These are phyloP conservation scores for Crepidodera aurea DNA, from an alignment of 2,888 invertebrate species.

Conservation along the genomic window DNA sequence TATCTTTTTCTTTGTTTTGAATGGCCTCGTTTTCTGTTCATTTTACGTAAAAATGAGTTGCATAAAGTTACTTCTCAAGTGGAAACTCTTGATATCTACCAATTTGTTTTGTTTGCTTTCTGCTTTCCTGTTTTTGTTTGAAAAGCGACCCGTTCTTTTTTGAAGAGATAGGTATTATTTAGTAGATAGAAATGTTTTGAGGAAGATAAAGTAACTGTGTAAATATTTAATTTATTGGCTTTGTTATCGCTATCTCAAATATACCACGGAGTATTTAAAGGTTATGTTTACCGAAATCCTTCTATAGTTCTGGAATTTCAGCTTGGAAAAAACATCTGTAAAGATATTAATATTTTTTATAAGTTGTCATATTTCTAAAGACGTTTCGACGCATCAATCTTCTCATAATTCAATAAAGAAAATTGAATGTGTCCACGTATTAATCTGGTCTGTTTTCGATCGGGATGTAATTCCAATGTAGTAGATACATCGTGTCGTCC, in stretches of 20 bases:
- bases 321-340: too few species aligned
- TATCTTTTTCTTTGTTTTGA: slow-evolving; percentile 8
- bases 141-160: neutral
- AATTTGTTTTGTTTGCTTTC: slow-evolving; percentile 18
- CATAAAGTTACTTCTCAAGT: slow-evolving; percentile 26
- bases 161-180: neutral
- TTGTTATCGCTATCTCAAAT: too few species aligned
- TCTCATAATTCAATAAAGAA: slow-evolving; percentile 12
- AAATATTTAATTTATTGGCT: too few species aligned
- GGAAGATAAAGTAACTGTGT: too few species aligned
- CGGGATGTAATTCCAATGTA: slow-evolving; percentile 10
- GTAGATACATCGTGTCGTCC: slow-evolving; percentile 23
- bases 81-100: slow-evolving; percentile 28
- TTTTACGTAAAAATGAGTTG: slow-evolving; percentile 19
- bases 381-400: neutral
- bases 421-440: slow-evolving; percentile 20
- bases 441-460: slow-evolving; percentile 8
- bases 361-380: neutral
- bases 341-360: too few species aligned
- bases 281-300: too few species aligned
- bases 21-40: slow-evolving; percentile 5
- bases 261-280: too few species aligned
- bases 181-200: neutral
- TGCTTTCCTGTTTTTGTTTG: neutral
- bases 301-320: too few species aligned